Base-by-base conservation (phyloP, 2,888 invertebrate genomes). In the Nomada hirtipes region DNA sequence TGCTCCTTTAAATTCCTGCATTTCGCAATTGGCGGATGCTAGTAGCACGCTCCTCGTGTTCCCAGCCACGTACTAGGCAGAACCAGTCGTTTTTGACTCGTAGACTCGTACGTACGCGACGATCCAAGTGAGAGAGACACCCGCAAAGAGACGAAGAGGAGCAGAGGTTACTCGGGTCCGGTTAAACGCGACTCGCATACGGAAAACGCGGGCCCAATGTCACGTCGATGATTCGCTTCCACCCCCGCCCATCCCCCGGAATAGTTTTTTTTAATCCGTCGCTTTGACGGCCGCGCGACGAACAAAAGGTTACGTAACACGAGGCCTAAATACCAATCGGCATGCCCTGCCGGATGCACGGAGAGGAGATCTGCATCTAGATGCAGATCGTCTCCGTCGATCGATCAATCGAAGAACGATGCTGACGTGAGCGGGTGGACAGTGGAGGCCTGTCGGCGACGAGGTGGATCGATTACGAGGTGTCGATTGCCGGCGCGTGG, bases 121-220 rank as follows among this genome's bases (percentile, higher is more conserved):
- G 60, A 36, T 36, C 18, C 18, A 18, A 29, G 29, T 13, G 70
- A 42, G 36, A 52, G 59, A 55, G 65, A 70, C 20, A 15, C 15
- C 26, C 9, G 23, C 18, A 42, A 36, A 20, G 53, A 44, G 67
- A 55, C 29, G 61, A 78, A 50, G 78, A 69, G 52, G 29, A 29
- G 64, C 52, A 70, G 18, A 76, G 68, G 73, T 79, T 84, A 82
- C 65, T 81, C 60, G 65, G 60, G 81, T 76, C 76, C 74, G 77
- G 69, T 64, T 47, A 70, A 68, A 91, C 91, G 91, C 89, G 87
- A 81, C 79, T 50, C 83, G 92, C 90, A 91, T 92, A 90, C 91
- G 90, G 87, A 91, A 92, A 91, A 91, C 87, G 73, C 72, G 64
- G 82, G 85, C 87, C 90, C 92, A 92, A 92, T 92, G 92, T 91